These are phyloP conservation scores for Caenorhabditis wallacei DNA, from an alignment of 2,888 invertebrate species.

Conservation along the genomic window DNA sequence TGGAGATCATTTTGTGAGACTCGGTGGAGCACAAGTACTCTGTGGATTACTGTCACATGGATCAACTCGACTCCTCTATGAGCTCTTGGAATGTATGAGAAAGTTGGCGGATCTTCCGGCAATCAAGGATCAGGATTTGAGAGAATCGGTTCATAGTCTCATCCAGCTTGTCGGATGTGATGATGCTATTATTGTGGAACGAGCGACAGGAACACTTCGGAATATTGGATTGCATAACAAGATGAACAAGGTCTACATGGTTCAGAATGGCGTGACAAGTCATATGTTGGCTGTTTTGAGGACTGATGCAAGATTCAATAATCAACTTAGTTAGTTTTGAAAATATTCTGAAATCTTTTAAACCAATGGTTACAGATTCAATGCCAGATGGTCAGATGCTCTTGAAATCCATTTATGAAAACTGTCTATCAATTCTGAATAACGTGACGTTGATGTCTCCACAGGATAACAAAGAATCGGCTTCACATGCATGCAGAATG, in stretches of 20 bases:
- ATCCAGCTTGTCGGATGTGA: constrained; percentile 48
- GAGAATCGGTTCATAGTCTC: constrained; percentile 48
- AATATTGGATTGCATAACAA: constrained; percentile 60
- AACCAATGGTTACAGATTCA: too few relatives aligned
- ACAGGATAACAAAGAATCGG: constrained; percentile 47
- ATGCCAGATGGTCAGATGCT: neutral
- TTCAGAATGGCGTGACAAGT: constrained; percentile 47
- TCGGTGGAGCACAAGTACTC: constrained; percentile 53
- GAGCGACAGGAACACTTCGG: constrained; percentile 45
- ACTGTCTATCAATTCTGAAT: constrained; percentile 50
- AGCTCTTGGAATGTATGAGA: constrained; percentile 48
- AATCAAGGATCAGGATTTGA: constrained; percentile 51
- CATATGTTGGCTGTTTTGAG: constrained; percentile 49
- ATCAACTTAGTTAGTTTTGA: constrained; percentile 30
- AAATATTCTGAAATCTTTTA: too few relatives aligned
- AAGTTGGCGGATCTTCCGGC: constrained; percentile 43
- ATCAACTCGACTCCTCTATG: constrained; percentile 54
- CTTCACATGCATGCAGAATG: constrained; percentile 45
- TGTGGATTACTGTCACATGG: constrained; percentile 52
- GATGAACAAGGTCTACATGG: constrained; percentile 49
- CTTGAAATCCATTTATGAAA: constrained; percentile 35
- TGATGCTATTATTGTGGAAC: constrained; percentile 53
- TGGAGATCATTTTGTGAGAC: constrained; percentile 44
- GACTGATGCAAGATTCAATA: constrained; percentile 25
- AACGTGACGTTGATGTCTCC: constrained; percentile 52